Evolutionary conservation across 2,113 vertebrate genomes (phyloP).

Genomic region (Scopus umbretta): DNA sequence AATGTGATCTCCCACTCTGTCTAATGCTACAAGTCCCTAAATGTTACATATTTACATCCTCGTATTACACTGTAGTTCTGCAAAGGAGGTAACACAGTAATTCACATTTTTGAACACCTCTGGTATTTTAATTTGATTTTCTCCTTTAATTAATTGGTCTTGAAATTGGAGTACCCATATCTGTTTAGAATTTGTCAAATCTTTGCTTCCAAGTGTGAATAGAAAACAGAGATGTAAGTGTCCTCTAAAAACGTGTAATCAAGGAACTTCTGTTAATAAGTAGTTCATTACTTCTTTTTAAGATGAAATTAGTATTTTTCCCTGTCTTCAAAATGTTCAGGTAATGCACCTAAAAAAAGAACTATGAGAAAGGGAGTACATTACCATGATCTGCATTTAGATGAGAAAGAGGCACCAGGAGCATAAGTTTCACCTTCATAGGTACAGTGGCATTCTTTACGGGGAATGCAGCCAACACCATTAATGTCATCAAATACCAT

Average conservation of each 20-base stretch:
- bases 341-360: not conserved
- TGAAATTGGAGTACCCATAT: not conserved
- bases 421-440: slow-evolving; percentile 65
- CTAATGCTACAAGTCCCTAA: not conserved
- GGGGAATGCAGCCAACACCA: slow-evolving; percentile 68
- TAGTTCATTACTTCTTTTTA: not conserved
- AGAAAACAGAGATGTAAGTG: not conserved
- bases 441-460: slow-evolving; percentile 67
- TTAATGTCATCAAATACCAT: slow-evolving; percentile 75
- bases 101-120: not conserved
- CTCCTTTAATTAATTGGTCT: not conserved
- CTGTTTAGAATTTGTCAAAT: too few relatives aligned
- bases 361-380: not conserved
- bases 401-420: slow-evolving; percentile 62
- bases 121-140: not conserved
- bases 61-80: not conserved
- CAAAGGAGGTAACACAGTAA: not conserved
- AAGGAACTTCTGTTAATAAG: not conserved
- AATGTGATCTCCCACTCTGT: not conserved
- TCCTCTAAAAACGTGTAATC: not conserved
- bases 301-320: not conserved
- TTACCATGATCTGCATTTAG: slow-evolving; percentile 74
- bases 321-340: not conserved
- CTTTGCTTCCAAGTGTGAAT: not conserved
- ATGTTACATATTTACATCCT: not conserved